Evolutionary conservation across 2,888 invertebrate species (phyloP), one percentile per base, ranked within the genome.

Genomic region (Lymantria dispar): DNA sequence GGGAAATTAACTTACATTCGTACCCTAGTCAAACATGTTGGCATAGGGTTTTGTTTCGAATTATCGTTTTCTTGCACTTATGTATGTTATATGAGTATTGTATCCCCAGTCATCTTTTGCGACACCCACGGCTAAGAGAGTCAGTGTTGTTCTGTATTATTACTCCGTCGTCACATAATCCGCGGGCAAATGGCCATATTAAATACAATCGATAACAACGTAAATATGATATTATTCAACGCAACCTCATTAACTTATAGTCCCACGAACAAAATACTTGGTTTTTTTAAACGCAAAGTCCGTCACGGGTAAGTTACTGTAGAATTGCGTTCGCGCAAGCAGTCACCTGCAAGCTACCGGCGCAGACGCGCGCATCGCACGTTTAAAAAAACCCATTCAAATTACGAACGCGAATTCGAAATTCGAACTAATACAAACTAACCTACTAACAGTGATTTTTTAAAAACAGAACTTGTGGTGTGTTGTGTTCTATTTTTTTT

Each of bases 291-390:
- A 47, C 50, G 54, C 59, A 54, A 52, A 47, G 63, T 63, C 76
- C 80, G 84, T 84, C 85, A 84, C 78, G 83, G 83, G 75, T 78
- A 78, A 72, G 61, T 74, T 71, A 68, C 65, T 65, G 65, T 72
- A 70, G 65, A 71, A 66, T 60, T 71, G 15, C 40, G 40, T 29
- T 29, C 13, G 74, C 74, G 74, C 68, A 47, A 43, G 74, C 75
- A 90, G 90, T 91, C 89, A 88, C 89, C 90, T 90, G 90, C 78
- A 71, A 78, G 82, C 83, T 70, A 71, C 80, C 85, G 85, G 75
- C 72, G 68, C 60, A 62, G 67, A 70, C 83, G 86, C 86, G 76
- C 88, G 85, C 80, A 70, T 69, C 68, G 70, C 67, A 57, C 43
- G 5, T 22, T 22, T 3, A 3, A 58, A 59, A 67, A 57, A 66